Conservation (phyloP, 2,113 vertebrate genomes). For the Cromileptes altivelis region DNA sequence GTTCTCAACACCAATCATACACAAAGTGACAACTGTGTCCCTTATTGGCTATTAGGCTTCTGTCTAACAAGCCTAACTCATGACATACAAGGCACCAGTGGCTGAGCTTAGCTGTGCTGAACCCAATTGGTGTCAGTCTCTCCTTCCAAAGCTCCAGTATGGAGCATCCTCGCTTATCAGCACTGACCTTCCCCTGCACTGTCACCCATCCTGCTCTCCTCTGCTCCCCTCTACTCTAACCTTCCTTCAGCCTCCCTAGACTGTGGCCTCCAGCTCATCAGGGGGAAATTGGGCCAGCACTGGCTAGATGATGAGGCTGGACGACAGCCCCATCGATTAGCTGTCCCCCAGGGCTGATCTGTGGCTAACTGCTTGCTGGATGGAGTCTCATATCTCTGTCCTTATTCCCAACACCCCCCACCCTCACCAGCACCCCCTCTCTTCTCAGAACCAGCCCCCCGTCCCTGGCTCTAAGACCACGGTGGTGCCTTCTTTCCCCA, state of each 20-base stretch:
- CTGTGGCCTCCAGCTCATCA: conserved; percentile 77
- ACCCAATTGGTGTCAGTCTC: conserved; percentile 71
- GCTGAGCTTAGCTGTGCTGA: conserved; percentile 54
- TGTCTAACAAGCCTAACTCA: conserved; percentile 63
- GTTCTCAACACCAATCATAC: conserved; percentile 66
- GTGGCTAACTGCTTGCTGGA: conserved; percentile 81
- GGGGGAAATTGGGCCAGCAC: conserved; percentile 78
- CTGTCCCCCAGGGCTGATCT: conserved; percentile 85
- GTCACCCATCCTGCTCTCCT: conserved; percentile 56
- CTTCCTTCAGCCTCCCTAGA: conserved; percentile 58
- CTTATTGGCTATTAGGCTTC: conserved; percentile 67
- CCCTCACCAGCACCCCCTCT: conserved; percentile 16
- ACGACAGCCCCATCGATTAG: conserved; percentile 86
- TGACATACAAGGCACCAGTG: conserved; percentile 64
- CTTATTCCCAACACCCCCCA: conserved; percentile 50
- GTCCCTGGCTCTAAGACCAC: conserved; percentile 1
- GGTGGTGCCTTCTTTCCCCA: conserved; percentile 6
- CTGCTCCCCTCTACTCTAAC: conserved; percentile 55
- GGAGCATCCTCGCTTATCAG: conserved; percentile 60
- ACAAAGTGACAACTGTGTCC: conserved; percentile 67
- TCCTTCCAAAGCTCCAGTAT: conserved; percentile 41
- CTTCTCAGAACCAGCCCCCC: conserved; percentile 36
- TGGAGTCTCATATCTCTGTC: conserved; percentile 74
- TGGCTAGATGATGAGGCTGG: conserved; percentile 82
- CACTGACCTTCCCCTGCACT: conserved; percentile 71